phyloP scores from a whole-genome alignment of 2,888 invertebrate species.

The Elegia similella region DNA sequence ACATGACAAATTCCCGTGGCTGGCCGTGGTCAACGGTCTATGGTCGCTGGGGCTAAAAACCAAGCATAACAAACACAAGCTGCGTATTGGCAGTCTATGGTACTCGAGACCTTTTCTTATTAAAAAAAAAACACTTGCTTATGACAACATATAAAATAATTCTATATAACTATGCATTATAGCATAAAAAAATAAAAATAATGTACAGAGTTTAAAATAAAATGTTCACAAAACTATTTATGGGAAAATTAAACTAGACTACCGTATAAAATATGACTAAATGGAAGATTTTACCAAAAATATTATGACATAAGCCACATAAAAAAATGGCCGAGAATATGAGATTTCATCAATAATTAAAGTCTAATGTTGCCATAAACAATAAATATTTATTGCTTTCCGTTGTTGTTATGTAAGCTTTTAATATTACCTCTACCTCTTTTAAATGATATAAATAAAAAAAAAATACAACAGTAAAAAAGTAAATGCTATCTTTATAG shows the following conservation, averaged over 20 bases:
- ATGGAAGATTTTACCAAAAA: not conserved
- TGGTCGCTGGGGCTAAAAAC: slow-evolving; percentile 50
- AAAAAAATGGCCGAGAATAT: not conserved
- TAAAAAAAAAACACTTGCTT: slow-evolving; percentile 16
- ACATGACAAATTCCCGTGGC: slow-evolving; percentile 27
- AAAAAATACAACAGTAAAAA: not conserved
- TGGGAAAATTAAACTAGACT: not conserved
- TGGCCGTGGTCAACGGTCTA: slow-evolving; percentile 29
- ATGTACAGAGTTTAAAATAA: too few species aligned
- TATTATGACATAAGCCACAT: not conserved
- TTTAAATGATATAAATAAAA: slow-evolving; percentile 3
- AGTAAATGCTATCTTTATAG: not conserved
- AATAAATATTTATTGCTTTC: slow-evolving; percentile 9
- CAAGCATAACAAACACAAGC: slow-evolving; percentile 63
- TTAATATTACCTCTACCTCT: slow-evolving; percentile 15
- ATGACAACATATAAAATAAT: slow-evolving; percentile 18
- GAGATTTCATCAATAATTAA: too few species aligned
- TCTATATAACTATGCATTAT: not conserved
- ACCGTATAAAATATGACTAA: not conserved
- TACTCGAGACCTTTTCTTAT: slow-evolving; percentile 13
- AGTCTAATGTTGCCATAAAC: slow-evolving; percentile 16
- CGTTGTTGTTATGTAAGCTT: slow-evolving; percentile 12
- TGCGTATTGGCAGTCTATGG: slow-evolving; percentile 46
- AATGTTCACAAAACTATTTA: too few species aligned
- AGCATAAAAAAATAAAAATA: too few species aligned